Evolutionary conservation across 2,797 vertebrate genomes (phyloP), one percentile per base, ranked within the genome.

Genomic region (Antennarius maculatus): DNA sequence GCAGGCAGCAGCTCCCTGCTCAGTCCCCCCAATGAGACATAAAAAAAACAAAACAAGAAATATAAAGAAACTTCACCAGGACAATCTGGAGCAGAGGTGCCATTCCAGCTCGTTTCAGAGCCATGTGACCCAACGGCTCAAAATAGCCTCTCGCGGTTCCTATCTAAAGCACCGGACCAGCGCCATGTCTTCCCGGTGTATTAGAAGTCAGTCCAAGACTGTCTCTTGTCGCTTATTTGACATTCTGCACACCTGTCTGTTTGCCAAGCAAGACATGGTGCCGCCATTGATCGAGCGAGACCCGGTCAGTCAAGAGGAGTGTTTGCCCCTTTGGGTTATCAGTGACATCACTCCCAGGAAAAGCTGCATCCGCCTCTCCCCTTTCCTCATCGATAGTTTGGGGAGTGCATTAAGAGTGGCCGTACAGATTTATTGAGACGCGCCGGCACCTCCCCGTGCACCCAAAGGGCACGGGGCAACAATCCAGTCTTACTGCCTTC

Each of bases 391-490:
- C 79, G 76, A 89, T 86, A 83, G 83, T 84, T 83, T 78, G 76
- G 81, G 71, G 81, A 87, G 87, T 91, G 82, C 83, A 91, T 88
- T 89, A 91, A 84, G 81, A 83, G 72, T 41, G 48, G 76, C 77
- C 77, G 74, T 86, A 81, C 69, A 58, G 87, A 90, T 91, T 88
- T 84, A 90, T 87, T 79, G 85, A 91, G 87, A 86, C 74, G 43
- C 43, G 49, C 75, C 75, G 58, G 70, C 41, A 61, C 69, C 80
- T 79, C 77, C 75, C 48, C 17, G 60, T 28, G 60, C 79, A 69
- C 74, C 86, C 87, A 81, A 71, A 88, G 84, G 88, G 71, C 87
- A 85, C 76, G 7, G 80, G 79, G 86, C 78, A 86, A 82, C 85
- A 89, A 89, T 84, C 82, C 81, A 86, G 86, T 83, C 81, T 64